Base-by-base conservation (phyloP, 1,140 invertebrate species). In the Philopotamus ludificatus region DNA sequence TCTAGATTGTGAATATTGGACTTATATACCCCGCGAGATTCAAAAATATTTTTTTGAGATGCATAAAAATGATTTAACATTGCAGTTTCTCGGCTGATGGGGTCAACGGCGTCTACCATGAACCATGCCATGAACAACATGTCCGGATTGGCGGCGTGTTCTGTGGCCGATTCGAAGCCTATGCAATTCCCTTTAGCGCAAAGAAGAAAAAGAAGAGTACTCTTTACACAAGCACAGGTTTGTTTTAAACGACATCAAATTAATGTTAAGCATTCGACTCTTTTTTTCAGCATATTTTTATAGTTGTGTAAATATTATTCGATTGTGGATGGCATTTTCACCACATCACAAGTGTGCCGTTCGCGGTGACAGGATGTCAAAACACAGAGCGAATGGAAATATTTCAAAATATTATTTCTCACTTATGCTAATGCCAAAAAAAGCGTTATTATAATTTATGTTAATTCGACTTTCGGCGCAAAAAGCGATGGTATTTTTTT, bases 151-250 rank as follows among this genome's bases (percentile, higher is more conserved):
- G 87, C 87, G 47, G 87, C 88, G 25, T 89, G 88, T 75, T 87
- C 87, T 59, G 87, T 89, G 4, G 85, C 87, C 71, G 91, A 93
- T 76, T 83, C 89, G 65, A 93, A 94, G 78, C 89, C 91, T 51
- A 91, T 95, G 86, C 93, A 95, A 79, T 95, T 95, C 79, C 93
- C 93, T 22, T 83, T 95, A 67, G 88, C 92, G 10, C 92, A 94
- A 79, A 82, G 93, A 70, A 83, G 97, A 71, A 99, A 99, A 80
- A 85, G 97, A 70, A 85, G 97, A 71, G 95, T 99, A 61, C 87
- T 99, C 42, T 99, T 99, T 81, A 98, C 95, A 26, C 97, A 99
- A 81, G 91, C 94, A 54, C 97, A 99, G 85, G 87, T 89, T 72
- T 79, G 81, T 75, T 15, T 26, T 23, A 26, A 12, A 12, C 28